Conservation (phyloP, 2,888 invertebrate genomes). For the Acleris emargana region DNA sequence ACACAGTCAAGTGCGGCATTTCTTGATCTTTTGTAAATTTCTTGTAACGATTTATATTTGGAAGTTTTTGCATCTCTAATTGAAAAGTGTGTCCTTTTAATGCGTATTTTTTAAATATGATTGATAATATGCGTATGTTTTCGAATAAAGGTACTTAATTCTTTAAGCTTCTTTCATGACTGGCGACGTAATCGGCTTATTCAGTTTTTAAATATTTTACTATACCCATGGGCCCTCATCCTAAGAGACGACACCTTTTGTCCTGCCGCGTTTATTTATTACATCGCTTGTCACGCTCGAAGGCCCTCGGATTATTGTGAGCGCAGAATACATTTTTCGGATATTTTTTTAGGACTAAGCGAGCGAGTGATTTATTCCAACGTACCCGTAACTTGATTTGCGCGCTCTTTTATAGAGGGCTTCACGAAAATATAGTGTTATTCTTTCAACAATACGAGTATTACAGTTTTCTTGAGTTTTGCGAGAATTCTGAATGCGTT, state of each 20-base stretch:
- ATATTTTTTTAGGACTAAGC: conserved; percentile 27
- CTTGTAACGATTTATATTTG: no score
- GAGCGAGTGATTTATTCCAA: conserved; percentile 28
- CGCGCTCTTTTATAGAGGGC: conserved; percentile 19
- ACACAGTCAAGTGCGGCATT: no score
- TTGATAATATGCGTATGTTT: no score
- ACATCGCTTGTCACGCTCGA: conserved; percentile 8
- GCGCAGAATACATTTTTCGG: conserved; percentile 23
- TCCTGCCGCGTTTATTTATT: conserved; percentile 18
- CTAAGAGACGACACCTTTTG: conserved; percentile 12
- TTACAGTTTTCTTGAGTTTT: conserved; percentile 11
- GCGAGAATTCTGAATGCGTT: conserved; percentile 2
- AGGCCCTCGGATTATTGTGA: conserved; percentile 19
- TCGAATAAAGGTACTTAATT: no score
- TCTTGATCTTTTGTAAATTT: no score
- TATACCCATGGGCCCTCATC: neutral
- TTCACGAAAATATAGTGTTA: conserved; percentile 19
- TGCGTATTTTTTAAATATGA: no score
- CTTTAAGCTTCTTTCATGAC: no score
- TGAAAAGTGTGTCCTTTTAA: no score
- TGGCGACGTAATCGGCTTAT: no score
- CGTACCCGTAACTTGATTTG: conserved; percentile 27
- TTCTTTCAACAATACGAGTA: conserved; percentile 19
- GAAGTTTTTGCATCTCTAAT: no score
- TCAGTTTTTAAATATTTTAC: no score